Conservation (phyloP, 2,113 vertebrate species). For the Mastomys coucha region DNA sequence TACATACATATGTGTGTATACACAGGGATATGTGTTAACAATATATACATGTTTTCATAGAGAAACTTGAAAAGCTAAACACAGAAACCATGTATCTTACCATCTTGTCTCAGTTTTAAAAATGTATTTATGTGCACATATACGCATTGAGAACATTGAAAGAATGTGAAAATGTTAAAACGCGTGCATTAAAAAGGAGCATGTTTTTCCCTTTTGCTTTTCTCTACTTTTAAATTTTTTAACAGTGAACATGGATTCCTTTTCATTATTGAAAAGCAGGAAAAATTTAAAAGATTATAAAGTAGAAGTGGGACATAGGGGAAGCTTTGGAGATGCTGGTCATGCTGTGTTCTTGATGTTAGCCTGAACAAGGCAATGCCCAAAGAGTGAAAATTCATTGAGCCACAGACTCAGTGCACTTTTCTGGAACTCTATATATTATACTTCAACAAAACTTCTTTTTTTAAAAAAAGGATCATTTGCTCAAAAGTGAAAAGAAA, state of each 20-base stretch:
- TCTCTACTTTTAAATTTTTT: slow-evolving; percentile 41
- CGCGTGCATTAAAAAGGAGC: neutral
- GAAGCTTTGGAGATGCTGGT: neutral
- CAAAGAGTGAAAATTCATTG: slow-evolving; percentile 7
- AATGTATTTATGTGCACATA: neutral
- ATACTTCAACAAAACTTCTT: neutral
- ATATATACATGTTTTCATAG: neutral
- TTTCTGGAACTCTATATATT: neutral
- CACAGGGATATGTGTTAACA: neutral
- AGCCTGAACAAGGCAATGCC: neutral
- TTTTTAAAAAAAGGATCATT: neutral
- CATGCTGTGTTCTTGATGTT: neutral
- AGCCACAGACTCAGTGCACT: neutral
- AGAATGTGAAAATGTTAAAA: slow-evolving; percentile 33
- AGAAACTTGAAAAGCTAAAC: slow-evolving; percentile 3
- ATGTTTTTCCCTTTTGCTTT: slow-evolving; percentile 25
- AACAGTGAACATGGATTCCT: slow-evolving; percentile 34
- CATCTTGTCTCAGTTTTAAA: neutral
- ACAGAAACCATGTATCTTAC: neutral
- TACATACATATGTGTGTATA: neutral
- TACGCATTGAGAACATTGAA: neutral
- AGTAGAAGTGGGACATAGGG: neutral
- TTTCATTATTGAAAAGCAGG: slow-evolving; percentile 52
- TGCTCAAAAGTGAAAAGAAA: neutral
- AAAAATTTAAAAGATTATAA: slow-evolving; percentile 18